Evolutionary conservation across 2,113 vertebrate species (phyloP).

Genomic region (Pimephales promelas): DNA sequence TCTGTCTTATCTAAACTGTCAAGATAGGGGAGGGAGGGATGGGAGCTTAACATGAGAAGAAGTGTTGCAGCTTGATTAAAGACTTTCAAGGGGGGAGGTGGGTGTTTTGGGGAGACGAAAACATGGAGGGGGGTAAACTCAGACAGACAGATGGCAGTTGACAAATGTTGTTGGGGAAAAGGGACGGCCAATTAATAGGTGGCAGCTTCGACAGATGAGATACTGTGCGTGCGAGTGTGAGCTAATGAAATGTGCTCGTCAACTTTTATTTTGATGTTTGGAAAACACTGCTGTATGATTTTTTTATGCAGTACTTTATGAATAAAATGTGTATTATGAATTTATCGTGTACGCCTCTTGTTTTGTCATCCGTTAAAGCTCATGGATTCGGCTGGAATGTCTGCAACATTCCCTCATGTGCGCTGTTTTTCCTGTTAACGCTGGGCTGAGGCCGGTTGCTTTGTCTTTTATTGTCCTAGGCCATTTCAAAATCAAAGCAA

Average conservation of each 20-base stretch:
- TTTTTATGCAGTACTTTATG: constrained; percentile 48
- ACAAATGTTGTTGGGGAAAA: constrained; percentile 73
- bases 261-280: constrained; percentile 20
- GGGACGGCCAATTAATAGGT: constrained; percentile 69
- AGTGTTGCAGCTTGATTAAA: constrained; percentile 72
- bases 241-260: constrained; percentile 30
- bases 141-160: constrained; percentile 78
- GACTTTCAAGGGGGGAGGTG: constrained; percentile 47
- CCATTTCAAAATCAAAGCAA: constrained; percentile 69
- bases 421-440: constrained; percentile 69
- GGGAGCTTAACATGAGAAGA: constrained; percentile 56
- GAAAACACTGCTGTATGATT: constrained; percentile 28
- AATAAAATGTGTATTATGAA: constrained; percentile 51
- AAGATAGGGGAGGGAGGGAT: constrained; percentile 51
- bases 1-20: constrained; percentile 42
- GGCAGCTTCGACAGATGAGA: constrained; percentile 67
- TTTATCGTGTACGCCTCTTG: background rate
- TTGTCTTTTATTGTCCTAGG: constrained; percentile 72
- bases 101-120: constrained; percentile 25
- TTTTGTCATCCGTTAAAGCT: background rate
- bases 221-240: constrained; percentile 47
- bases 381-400: constrained; percentile 62
- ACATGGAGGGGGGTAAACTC: constrained; percentile 42
- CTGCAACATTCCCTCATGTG: constrained; percentile 64
- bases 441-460: constrained; percentile 55